A percentile compares a stretch with the other conserved stretches of the same genome.
Conservation (phyloP, 2,113 vertebrate genomes). For the Stegastes partitus region DNA sequence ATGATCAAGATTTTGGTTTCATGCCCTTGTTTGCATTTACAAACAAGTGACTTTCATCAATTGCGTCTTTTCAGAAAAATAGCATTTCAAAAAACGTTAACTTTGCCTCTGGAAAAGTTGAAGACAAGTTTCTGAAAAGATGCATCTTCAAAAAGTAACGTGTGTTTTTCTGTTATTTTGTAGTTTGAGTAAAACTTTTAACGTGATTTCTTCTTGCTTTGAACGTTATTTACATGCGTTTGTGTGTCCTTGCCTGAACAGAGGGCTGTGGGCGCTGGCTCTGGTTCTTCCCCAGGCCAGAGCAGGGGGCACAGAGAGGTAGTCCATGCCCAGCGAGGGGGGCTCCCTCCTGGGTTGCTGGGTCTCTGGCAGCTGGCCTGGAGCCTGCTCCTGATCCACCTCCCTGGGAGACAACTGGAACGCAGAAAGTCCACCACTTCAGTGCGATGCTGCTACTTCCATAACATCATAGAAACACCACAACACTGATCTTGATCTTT, state of each 20-base stretch:
- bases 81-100: no score
- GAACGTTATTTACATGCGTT: no score
- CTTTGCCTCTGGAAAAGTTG: no score
- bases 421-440: background rate
- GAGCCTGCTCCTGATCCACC: constrained; percentile 85
- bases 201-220: no score
- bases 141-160: no score
- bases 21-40: no score
- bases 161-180: no score
- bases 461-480: background rate
- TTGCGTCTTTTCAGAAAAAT: no score
- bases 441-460: background rate
- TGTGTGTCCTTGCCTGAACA: constrained; percentile 88
- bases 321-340: constrained; percentile 89
- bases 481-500: background rate
- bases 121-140: no score
- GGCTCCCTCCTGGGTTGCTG: constrained; percentile 79
- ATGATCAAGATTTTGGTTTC: no score
- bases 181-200: no score
- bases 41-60: no score
- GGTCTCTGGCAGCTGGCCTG: constrained; percentile 77
- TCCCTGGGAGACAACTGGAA: constrained; percentile 83
- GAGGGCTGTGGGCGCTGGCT: constrained; percentile 91
- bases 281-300: constrained; percentile 92
- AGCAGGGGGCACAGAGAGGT: constrained; percentile 92